These are phyloP conservation scores for Cynopterus brachyotis DNA, from an alignment of 2,113 vertebrate species.

Conservation along the genomic window DNA sequence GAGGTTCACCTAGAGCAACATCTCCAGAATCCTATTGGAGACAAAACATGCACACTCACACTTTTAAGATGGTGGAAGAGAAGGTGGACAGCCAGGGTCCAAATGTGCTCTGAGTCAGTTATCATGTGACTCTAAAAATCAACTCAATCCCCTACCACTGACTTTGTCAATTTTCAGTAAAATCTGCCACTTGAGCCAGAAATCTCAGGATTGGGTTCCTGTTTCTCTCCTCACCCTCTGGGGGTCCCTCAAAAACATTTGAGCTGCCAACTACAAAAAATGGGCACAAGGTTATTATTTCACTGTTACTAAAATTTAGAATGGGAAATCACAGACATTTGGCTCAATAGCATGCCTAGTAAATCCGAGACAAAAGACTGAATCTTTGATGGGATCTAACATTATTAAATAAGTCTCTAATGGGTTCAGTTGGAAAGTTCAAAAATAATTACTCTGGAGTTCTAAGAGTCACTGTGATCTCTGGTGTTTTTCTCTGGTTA, in stretches of 20 bases:
- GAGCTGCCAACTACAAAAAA: conserved; percentile 42
- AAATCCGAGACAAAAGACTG: conserved; percentile 51
- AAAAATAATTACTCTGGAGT: conserved; percentile 57
- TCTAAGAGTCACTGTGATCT: neutral
- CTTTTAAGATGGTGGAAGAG: neutral
- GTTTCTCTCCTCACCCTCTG: neutral
- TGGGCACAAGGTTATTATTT: conserved; percentile 17
- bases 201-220: conserved; percentile 1
- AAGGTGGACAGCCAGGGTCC: neutral
- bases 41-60: neutral
- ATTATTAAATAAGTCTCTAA: conserved; percentile 63
- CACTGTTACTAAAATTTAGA: conserved; percentile 65
- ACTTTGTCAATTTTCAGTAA: neutral
- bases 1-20: neutral
- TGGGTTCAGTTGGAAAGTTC: conserved; percentile 49
- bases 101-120: neutral
- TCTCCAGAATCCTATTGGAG: neutral
- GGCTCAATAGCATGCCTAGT: conserved; percentile 31
- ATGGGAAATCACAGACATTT: conserved; percentile 45
- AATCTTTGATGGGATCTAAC: conserved; percentile 49
- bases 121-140: neutral
- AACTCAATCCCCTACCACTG: neutral
- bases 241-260: neutral
- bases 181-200: neutral
- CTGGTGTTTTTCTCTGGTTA: neutral